These are phyloP conservation scores for Montifringilla adamsi DNA, from an alignment of 2,113 vertebrate genomes.

Conservation along the genomic window DNA sequence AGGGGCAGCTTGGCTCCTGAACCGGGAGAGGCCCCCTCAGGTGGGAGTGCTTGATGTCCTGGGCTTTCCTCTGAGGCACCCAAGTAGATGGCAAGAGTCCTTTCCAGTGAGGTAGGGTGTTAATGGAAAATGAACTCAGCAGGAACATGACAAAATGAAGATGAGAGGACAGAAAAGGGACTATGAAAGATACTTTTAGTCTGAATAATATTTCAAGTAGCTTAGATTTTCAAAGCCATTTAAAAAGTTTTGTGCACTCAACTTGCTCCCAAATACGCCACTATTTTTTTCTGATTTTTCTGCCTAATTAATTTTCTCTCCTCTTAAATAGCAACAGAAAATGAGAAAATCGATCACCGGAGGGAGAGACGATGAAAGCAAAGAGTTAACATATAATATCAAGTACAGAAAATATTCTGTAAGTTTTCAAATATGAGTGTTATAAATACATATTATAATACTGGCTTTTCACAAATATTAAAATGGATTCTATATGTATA, in stretches of 20 bases:
- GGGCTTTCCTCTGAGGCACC: neutral
- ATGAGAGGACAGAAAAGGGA: neutral
- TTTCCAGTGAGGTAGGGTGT: neutral
- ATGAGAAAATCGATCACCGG: neutral
- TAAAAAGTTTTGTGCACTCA: neutral
- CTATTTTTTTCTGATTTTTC: neutral
- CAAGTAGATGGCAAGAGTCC: neutral
- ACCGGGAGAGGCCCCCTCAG: neutral
- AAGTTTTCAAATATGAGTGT: neutral
- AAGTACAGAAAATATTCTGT: neutral
- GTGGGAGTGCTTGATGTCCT: neutral
- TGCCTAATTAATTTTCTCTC: neutral
- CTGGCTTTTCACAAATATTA: too few species aligned
- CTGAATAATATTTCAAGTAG: neutral
- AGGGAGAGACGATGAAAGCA: neutral
- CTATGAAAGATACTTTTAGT: neutral
- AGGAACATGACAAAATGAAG: neutral
- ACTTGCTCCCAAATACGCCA: neutral
- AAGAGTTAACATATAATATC: neutral
- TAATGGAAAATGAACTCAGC: neutral
- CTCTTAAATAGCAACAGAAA: neutral
- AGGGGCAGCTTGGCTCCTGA: neutral
- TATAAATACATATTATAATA: too few species aligned
- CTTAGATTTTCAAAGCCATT: neutral
- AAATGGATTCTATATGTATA: too few species aligned